These are phyloP conservation scores for Prorops nasuta DNA, from an alignment of 1,140 invertebrate genomes.

Conservation along the genomic window DNA sequence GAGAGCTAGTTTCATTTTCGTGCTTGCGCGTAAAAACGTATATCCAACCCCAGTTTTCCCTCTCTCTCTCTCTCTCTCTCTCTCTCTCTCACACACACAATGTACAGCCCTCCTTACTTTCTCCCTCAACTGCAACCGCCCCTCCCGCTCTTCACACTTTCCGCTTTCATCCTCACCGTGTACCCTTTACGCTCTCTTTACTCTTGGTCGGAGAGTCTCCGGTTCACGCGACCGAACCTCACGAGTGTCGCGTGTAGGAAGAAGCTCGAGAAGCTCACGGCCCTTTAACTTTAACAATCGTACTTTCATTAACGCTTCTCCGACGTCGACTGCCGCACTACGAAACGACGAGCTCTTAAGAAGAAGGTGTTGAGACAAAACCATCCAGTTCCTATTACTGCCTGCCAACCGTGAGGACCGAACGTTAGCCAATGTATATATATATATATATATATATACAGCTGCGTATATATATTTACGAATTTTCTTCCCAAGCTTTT, in stretches of 20 bases:
- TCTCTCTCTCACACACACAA: no score
- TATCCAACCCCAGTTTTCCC: constrained; percentile 15
- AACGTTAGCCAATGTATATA: no score
- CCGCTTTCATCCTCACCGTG: no score
- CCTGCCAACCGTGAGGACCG: no score
- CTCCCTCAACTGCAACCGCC: no score
- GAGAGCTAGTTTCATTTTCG: constrained; percentile 36
- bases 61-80: constrained; percentile 11
- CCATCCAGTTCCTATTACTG: constrained; percentile 20
- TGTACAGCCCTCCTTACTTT: no score
- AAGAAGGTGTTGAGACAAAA: constrained; percentile 25
- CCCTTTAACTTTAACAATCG: constrained; percentile 42
- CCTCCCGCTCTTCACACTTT: no score
- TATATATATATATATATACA: no score
- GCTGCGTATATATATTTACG: no score
- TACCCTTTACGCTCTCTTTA: background rate
- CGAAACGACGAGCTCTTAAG: constrained; percentile 11
- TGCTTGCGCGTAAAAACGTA: constrained; percentile 34
- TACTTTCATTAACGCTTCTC: constrained; percentile 47
- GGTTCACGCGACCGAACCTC: constrained; percentile 32
- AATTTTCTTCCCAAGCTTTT: no score
- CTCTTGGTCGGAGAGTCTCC: constrained; percentile 16
- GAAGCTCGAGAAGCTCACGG: constrained; percentile 30
- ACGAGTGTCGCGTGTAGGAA: constrained; percentile 35
- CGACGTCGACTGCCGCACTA: constrained; percentile 16